Conservation (phyloP, 2,797 vertebrate genomes). For the Craterocephalus amniculus region DNA sequence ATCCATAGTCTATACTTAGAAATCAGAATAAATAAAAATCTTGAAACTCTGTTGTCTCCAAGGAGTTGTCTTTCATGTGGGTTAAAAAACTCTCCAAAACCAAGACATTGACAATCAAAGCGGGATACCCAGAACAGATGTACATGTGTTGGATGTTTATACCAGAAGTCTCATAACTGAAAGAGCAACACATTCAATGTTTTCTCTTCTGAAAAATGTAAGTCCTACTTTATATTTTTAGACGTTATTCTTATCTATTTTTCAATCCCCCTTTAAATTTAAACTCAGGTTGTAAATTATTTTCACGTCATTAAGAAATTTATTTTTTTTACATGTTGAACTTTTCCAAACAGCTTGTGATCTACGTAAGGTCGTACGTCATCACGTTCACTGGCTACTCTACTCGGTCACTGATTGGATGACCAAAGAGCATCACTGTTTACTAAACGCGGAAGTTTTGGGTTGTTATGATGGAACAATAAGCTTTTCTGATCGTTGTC, state of each 20-base stretch:
- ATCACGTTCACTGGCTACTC: neutral
- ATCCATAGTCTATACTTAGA: too few species aligned
- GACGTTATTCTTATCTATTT: neutral
- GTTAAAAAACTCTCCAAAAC: too few species aligned
- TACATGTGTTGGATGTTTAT: neutral
- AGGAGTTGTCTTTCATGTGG: too few species aligned
- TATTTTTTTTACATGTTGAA: neutral
- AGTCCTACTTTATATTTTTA: too few species aligned
- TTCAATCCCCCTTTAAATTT: neutral
- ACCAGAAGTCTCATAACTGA: neutral
- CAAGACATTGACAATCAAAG: neutral
- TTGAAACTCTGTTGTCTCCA: too few species aligned
- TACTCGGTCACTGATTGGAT: constrained; percentile 31
- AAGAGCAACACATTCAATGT: neutral
- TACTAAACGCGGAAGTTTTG: constrained; percentile 48
- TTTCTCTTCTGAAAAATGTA: too few species aligned
- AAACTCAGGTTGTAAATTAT: neutral
- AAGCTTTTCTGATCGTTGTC: constrained; percentile 5
- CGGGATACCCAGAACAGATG: neutral
- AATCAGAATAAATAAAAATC: too few species aligned
- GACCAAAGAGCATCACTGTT: neutral
- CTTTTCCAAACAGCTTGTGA: neutral
- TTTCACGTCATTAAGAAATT: neutral
- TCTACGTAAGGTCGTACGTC: neutral
- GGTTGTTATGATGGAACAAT: constrained; percentile 28